phyloP scores from a whole-genome alignment of 2,113 vertebrate genomes.

The Melanostigma gelatinosum region DNA sequence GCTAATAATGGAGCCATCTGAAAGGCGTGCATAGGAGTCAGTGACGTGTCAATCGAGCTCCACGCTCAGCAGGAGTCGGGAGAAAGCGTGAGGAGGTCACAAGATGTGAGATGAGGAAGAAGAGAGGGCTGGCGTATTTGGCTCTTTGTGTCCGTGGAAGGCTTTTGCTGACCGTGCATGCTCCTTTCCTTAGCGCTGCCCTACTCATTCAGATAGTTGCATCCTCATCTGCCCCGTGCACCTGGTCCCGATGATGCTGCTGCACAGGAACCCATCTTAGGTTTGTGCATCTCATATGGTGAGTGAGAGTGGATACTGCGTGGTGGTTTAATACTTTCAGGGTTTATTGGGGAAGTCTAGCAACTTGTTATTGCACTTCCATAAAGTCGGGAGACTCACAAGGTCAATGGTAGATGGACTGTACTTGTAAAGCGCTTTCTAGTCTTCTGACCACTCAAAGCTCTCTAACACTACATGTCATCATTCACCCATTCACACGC shows the following conservation, averaged over 20 bases:
- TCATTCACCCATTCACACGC: too few species aligned
- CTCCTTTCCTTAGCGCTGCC: constrained; percentile 43
- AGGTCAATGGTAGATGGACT: too few species aligned
- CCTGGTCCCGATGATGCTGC: constrained; percentile 46
- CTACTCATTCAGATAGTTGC: constrained; percentile 47
- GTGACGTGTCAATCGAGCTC: constrained; percentile 44
- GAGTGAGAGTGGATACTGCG: not conserved
- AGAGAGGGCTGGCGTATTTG: not conserved
- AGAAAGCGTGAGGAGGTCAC: not conserved
- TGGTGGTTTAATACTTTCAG: not conserved
- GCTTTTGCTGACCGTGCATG: constrained; percentile 53
- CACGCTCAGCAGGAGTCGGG: constrained; percentile 15
- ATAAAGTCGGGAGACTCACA: not conserved
- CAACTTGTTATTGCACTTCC: not conserved
- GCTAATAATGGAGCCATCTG: constrained; percentile 55
- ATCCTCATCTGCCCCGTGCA: constrained; percentile 49
- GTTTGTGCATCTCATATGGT: not conserved
- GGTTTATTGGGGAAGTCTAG: not conserved
- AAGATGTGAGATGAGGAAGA: not conserved
- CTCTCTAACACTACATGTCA: too few species aligned
- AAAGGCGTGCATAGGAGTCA: constrained; percentile 5
- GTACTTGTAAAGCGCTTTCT: too few species aligned
- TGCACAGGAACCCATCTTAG: not conserved
- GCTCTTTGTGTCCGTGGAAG: not conserved
- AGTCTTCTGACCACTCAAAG: too few species aligned